These are phyloP conservation scores for Trissonchulus sp. DNA, from an alignment of 2,888 invertebrate genomes.

Conservation along the genomic window DNA sequence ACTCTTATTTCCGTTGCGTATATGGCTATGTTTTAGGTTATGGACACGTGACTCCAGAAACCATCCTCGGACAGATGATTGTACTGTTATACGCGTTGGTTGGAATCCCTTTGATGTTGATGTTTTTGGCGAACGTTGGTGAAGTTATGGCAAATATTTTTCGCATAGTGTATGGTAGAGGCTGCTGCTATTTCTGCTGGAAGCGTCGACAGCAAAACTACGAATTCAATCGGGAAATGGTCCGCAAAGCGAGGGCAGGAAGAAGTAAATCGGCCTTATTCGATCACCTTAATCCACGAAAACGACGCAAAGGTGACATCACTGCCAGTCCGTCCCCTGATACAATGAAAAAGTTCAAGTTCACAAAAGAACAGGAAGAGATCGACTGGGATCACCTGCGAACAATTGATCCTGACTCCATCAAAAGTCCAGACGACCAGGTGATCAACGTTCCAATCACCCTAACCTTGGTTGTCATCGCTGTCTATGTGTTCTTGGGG, in stretches of 20 bases:
- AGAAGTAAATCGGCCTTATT: background rate
- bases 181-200: constrained; percentile 30
- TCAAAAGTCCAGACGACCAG: constrained; percentile 29
- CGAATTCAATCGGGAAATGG: constrained; percentile 28
- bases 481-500: constrained; percentile 33
- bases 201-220: constrained; percentile 26
- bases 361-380: background rate
- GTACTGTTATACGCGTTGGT: constrained; percentile 33
- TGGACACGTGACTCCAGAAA: constrained; percentile 46
- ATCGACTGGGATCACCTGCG: constrained; percentile 20
- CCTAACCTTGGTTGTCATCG: constrained; percentile 34
- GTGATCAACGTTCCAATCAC: constrained; percentile 33
- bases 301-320: background rate
- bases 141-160: constrained; percentile 32
- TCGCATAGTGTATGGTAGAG: constrained; percentile 29
- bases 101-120: constrained; percentile 35
- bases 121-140: constrained; percentile 36
- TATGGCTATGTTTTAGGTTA: too few species aligned
- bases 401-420: constrained; percentile 5
- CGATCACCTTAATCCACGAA: background rate
- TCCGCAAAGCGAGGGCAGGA: background rate
- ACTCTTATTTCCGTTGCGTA: too few species aligned
- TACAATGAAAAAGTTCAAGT: background rate
- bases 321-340: background rate
- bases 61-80: constrained; percentile 33